A percentile compares a stretch with the other conserved stretches of the same genome.
phyloP scores from a whole-genome alignment of 2,113 vertebrate species.

The Psephotus haematonotus region DNA sequence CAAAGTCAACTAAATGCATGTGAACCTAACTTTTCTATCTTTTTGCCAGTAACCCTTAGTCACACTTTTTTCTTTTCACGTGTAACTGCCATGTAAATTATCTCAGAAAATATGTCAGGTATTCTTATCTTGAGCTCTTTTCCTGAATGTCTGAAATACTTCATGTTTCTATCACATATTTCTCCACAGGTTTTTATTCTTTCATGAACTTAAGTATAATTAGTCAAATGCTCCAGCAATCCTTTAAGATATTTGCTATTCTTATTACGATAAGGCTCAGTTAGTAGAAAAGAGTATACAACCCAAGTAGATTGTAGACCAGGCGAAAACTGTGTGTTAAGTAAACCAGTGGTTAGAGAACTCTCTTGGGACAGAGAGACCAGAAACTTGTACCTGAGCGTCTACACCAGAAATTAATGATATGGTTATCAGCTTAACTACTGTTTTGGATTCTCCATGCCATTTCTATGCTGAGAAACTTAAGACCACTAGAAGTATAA shows the following conservation, averaged over 20 bases:
- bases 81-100: not conserved
- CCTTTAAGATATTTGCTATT: not conserved
- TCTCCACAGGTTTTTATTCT: not conserved
- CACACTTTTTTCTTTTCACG: not conserved
- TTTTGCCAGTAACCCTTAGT: not conserved
- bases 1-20: not conserved
- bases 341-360: not conserved
- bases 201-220: not conserved
- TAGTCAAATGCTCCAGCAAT: not conserved
- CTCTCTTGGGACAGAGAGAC: not conserved
- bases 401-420: not conserved
- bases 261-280: not conserved
- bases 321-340: not conserved
- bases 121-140: not conserved
- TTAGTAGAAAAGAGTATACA: not conserved
- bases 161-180: not conserved
- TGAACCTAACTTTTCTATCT: not conserved
- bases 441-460: not conserved
- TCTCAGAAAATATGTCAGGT: not conserved
- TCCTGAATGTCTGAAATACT: not conserved
- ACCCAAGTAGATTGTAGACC: not conserved
- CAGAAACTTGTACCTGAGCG: not conserved
- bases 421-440: not conserved
- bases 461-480: not conserved
- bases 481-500: not conserved